phyloP scores from a whole-genome alignment of 2,113 vertebrate species.

The Percina caprodes region DNA sequence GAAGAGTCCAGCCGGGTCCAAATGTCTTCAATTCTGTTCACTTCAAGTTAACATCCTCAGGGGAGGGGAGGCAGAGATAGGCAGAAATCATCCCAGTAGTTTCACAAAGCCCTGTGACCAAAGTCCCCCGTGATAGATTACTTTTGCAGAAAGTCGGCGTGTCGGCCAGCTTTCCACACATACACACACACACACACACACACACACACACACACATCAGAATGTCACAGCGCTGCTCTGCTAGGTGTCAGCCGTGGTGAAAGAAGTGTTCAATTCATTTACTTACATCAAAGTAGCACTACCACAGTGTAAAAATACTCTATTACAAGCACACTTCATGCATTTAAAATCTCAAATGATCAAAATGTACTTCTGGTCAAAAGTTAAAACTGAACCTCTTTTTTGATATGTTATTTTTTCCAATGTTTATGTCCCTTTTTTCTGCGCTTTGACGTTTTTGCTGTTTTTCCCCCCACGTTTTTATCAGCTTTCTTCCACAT shows the following conservation, averaged over 20 bases:
- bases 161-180: not conserved
- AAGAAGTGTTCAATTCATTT: not conserved
- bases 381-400: too few relatives aligned
- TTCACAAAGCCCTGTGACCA: constrained; percentile 12
- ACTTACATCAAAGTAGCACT: not conserved
- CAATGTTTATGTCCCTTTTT: too few relatives aligned
- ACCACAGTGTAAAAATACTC: too few relatives aligned
- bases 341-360: not conserved
- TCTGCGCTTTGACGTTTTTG: too few relatives aligned
- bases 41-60: constrained; percentile 14
- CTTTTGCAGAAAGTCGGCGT: not conserved
- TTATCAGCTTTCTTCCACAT: too few relatives aligned
- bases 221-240: not conserved
- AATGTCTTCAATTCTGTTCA: constrained; percentile 26
- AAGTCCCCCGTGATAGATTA: constrained; percentile 18
- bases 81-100: constrained; percentile 9
- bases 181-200: too few relatives aligned
- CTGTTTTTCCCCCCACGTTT: too few relatives aligned
- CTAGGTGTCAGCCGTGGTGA: not conserved
- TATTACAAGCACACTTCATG: not conserved
- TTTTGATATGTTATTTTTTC: too few relatives aligned
- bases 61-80: not conserved
- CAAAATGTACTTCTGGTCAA: too few relatives aligned
- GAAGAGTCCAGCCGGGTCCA: constrained; percentile 18
- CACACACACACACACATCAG: not conserved